These are phyloP conservation scores for Lasioglossum zephyrum DNA, from an alignment of 2,888 invertebrate species.

Conservation along the genomic window DNA sequence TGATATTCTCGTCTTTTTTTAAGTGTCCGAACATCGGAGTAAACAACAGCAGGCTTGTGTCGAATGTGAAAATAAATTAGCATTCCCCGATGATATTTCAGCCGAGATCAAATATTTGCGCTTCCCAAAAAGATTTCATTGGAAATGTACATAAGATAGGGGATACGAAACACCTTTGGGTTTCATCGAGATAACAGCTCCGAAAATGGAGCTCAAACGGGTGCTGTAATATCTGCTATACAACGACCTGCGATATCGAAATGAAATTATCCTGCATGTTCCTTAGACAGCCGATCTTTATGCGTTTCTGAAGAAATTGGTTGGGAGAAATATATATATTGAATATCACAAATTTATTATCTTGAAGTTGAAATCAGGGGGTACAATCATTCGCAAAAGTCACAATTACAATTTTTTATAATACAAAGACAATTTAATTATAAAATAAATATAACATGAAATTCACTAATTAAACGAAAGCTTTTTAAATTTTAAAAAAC, in stretches of 20 bases:
- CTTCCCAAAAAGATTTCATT: neutral
- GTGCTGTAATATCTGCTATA: neutral
- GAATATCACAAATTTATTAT: too few relatives aligned
- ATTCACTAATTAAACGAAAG: too few relatives aligned
- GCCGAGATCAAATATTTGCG: neutral
- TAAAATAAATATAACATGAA: too few relatives aligned
- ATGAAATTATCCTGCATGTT: neutral
- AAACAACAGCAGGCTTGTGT: neutral
- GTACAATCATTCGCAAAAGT: too few relatives aligned
- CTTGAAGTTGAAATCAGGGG: too few relatives aligned
- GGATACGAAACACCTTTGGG: neutral
- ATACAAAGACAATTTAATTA: too few relatives aligned
- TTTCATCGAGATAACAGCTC: neutral
- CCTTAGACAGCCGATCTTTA: neutral
- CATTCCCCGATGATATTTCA: neutral
- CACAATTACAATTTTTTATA: too few relatives aligned
- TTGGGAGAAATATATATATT: too few relatives aligned
- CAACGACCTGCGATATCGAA: neutral
- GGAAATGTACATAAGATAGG: neutral
- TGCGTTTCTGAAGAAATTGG: neutral
- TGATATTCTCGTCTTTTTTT: too few relatives aligned
- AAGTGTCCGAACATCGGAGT: too few relatives aligned
- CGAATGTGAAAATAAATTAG: neutral
- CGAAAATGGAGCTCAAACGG: neutral
- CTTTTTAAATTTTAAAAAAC: too few relatives aligned